Evolutionary conservation across 2,113 vertebrate species (phyloP), one percentile per base, ranked within the genome.

Genomic region (Manacus vitellinus): DNA sequence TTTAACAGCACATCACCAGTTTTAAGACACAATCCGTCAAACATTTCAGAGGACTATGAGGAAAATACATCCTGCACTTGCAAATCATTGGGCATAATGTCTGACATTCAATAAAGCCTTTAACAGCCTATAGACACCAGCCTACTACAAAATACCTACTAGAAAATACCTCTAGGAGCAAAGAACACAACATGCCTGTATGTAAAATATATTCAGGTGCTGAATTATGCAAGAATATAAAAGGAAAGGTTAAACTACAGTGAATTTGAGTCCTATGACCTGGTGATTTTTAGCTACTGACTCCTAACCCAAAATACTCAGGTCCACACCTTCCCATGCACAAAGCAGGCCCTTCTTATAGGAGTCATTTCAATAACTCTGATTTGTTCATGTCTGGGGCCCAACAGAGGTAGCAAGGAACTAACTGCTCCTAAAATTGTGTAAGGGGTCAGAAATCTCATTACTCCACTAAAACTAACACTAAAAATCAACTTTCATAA

Each of bases 11-110:
- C 85, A 97, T 84, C 94, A 78, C 89, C 82, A 97, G 74, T 97
- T 98, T 97, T 97, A 97, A 98, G 96, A 96, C 95, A 96, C 67
- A 97, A 97, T 96, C 94, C 82, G 62, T 93, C 94, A 96, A 97
- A 95, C 71, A 83, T 94, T 97, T 97, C 80, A 82, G 89, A 93
- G 88, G 78, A 63, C 80, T 59, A 91, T 27, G 80, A 97, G 95
- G 58, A 68, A 92, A 92, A 95, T 94, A 84, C 67, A 97, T 92
- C 87, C 87, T 77, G 84, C 47, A 83, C 43, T 95, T 95, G 90
- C 67, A 95, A 89, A 94, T 96, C 78, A 92, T 30, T 73, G 93
- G 82, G 92, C 89, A 79, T 35, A 88, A 95, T 88, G 91, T 82
- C 81, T 88, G 92, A 95, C 88, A 56, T 59, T 75, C 88, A 82